Conservation (phyloP, 2,113 vertebrate genomes). For the Zosterops borbonicus region DNA sequence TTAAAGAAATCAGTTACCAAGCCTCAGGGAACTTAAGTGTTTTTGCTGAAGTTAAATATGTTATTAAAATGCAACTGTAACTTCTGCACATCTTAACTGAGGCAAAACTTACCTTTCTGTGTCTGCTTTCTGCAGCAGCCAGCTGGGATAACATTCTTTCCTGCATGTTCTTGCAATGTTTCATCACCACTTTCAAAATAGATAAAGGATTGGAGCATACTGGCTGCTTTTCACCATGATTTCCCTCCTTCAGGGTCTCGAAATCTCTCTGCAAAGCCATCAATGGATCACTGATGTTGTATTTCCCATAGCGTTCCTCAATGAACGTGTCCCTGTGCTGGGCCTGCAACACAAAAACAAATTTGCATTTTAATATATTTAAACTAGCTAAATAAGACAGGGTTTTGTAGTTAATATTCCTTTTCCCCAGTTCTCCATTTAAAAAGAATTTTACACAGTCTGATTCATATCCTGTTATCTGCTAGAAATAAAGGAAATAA, state of each 20-base stretch:
- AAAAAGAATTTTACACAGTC: not conserved
- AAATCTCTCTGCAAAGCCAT: conserved; percentile 93
- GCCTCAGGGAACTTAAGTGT: not conserved
- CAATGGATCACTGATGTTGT: conserved; percentile 93
- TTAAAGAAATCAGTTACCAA: not conserved
- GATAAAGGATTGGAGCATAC: conserved; percentile 87
- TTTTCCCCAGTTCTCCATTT: not conserved
- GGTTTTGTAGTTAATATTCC: not conserved
- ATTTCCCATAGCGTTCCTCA: conserved; percentile 92
- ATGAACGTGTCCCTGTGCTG: conserved; percentile 89
- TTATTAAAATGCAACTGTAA: not conserved
- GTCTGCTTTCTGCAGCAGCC: conserved; percentile 90
- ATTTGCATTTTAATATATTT: not conserved
- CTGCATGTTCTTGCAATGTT: conserved; percentile 95
- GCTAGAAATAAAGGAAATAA: not conserved
- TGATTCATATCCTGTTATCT: not conserved
- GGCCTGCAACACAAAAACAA: conserved; percentile 74
- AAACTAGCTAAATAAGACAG: not conserved
- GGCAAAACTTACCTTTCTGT: conserved; percentile 84
- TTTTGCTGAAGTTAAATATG: not conserved
- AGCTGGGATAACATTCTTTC: conserved; percentile 94
- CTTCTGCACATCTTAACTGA: not conserved
- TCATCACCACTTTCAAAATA: conserved; percentile 90
- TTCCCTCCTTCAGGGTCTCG: conserved; percentile 83
- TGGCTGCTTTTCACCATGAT: conserved; percentile 76